Base-by-base conservation (phyloP, 2,888 invertebrate genomes). In the Mythimna ferrago region DNA sequence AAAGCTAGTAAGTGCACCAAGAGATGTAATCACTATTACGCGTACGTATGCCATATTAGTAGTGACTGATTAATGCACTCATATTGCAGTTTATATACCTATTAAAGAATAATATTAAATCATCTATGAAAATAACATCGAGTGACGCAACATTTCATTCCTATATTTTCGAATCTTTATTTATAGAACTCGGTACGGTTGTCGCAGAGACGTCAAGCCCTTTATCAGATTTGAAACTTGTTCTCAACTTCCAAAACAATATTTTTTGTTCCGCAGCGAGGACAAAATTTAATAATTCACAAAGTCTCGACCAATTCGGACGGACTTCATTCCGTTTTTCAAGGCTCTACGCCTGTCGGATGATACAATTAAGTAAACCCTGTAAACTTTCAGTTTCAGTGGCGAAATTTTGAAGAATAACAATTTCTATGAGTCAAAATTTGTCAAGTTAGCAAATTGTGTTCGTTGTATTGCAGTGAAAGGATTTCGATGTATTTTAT, bases 341-440 rank as follows among this genome's bases (percentile, higher is more conserved):
- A 86, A 85, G 84, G 83, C 67, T 72, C 66, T 75, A 69, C 81
- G 83, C 77, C 77, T 82, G 75, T 82, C 78, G 64, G 81, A 87
- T 87, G 86, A 88, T 86, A 89, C 83, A 88, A 88, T 89, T 87
- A 89, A 88, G 86, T 80, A 77, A 86, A 85, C 83, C 82, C 68
- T 53, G 66, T 58, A 78, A 89, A 88, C 81, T 89, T 89, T 86
- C 73, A 70, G 73, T 76, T 79, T 62, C 64, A 77, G 73, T 57
- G 73, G 71, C 63, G 64, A 78, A 83, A 84, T 77, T 80, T 82
- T 77, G 76, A 76, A 72, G 72, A 76, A 75, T 75, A 78, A 76
- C 67, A 76, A 83, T 80, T 78, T 76, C 73, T 76, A 64, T 67
- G 66, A 66, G 66, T 71, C 66, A 54, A 70, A 65, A 64, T 73